Evolutionary conservation across 2,113 vertebrate species (phyloP).

Genomic region (Muscicapa adusta): DNA sequence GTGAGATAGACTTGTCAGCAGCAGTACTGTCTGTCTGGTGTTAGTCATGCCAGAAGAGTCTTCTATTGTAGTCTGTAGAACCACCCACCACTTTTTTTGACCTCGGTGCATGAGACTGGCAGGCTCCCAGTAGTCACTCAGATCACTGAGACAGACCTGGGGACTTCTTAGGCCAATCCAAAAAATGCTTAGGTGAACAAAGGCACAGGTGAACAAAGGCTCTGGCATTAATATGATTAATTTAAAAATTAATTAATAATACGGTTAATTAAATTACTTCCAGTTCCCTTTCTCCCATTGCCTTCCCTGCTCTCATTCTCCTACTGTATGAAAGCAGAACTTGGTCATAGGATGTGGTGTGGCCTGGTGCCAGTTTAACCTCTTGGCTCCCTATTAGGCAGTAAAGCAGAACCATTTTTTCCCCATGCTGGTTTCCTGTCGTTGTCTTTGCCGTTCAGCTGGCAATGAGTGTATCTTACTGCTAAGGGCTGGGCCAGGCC

Average conservation of each 20-base stretch:
- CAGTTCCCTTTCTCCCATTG: not conserved
- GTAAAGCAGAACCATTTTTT: not conserved
- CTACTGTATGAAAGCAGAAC: not conserved
- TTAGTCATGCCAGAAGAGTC: not conserved
- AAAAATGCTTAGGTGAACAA: not conserved
- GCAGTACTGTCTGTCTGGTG: not conserved
- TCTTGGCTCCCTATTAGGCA: slow-evolving; percentile 24
- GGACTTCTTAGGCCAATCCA: not conserved
- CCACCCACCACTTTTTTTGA: not conserved
- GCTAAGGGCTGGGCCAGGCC: not conserved
- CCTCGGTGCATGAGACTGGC: rapidly evolving
- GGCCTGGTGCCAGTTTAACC: not conserved
- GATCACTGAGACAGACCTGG: not conserved
- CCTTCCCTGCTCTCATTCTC: not conserved
- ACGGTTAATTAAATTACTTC: not conserved
- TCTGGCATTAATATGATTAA: not conserved
- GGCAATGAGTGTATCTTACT: not conserved
- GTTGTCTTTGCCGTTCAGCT: not conserved
- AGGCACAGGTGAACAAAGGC: not conserved
- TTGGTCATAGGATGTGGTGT: slow-evolving; percentile 17
- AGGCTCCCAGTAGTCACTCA: not conserved
- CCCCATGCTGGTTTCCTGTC: not conserved
- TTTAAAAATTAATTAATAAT: not conserved
- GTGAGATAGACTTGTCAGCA: not conserved
- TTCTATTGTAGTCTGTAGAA: not conserved